These are phyloP conservation scores for Siphlonurus alternatus DNA, from an alignment of 2,888 invertebrate species.

Conservation along the genomic window DNA sequence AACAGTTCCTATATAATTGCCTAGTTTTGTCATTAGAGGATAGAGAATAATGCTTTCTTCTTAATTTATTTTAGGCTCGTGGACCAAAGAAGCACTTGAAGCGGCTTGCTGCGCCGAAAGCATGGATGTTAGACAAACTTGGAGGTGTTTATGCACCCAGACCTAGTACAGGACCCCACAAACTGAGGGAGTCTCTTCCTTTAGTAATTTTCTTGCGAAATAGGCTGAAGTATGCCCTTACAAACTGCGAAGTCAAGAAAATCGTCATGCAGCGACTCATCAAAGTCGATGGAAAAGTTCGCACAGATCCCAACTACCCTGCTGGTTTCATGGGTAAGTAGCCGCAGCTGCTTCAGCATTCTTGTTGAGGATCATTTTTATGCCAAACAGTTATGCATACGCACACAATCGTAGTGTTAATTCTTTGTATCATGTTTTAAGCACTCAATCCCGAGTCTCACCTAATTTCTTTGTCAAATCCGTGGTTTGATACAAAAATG, in stretches of 20 bases:
- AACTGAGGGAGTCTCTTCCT: conserved; percentile 90
- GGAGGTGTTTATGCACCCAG: conserved; percentile 96
- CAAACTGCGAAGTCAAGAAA: conserved; percentile 90
- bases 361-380: not conserved
- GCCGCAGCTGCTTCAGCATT: not conserved
- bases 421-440: too few species aligned
- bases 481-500: too few species aligned
- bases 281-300: conserved; percentile 95
- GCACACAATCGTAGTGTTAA: too few species aligned
- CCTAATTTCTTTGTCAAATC: too few species aligned
- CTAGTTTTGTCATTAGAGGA: not conserved
- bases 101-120: conserved; percentile 96
- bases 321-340: conserved; percentile 96
- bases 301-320: conserved; percentile 94
- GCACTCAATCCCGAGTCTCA: too few species aligned
- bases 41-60: not conserved
- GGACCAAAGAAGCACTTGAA: conserved; percentile 99
- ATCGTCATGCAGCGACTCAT: conserved; percentile 96
- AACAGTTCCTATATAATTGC: not conserved
- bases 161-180: conserved; percentile 96
- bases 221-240: conserved; percentile 94
- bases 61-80: conserved; percentile 54
- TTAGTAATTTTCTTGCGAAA: conserved; percentile 93
- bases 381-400: too few species aligned
- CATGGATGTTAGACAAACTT: conserved; percentile 99